Percentiles rank a stretch among this genome's conserved stretches.
These are phyloP conservation scores for Thamnophis sirtalis DNA, from an alignment of 2,113 vertebrate genomes.

Conservation along the genomic window DNA sequence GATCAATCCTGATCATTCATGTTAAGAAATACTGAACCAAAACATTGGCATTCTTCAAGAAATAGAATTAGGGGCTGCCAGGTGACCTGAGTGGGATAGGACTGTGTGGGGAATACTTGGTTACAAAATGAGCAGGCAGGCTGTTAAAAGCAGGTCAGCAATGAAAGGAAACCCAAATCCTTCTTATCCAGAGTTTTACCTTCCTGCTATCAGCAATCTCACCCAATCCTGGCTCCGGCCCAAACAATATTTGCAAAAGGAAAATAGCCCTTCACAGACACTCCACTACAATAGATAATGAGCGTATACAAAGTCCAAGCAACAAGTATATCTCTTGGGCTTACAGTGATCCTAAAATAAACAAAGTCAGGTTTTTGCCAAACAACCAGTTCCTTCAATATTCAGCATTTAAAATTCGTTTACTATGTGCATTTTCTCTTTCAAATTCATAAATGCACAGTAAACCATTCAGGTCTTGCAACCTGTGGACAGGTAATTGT, in stretches of 20 bases:
- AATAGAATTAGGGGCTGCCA: neutral
- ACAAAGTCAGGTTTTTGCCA: neutral
- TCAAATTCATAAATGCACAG: neutral
- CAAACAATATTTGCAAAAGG: conserved; percentile 5
- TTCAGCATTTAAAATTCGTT: neutral
- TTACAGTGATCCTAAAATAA: neutral
- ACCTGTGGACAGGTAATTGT: neutral
- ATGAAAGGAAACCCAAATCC: neutral
- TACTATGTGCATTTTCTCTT: neutral
- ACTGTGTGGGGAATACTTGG: neutral
- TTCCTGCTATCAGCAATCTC: neutral
- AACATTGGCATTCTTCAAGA: neutral
- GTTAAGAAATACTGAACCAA: neutral
- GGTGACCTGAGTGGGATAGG: neutral
- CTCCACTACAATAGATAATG: conserved; percentile 2
- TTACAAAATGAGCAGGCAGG: neutral
- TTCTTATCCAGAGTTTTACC: neutral
- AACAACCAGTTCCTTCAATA: neutral
- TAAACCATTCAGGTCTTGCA: neutral
- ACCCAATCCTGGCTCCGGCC: neutral
- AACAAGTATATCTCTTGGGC: neutral
- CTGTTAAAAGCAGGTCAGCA: neutral
- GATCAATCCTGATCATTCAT: neutral
- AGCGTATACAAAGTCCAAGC: neutral
- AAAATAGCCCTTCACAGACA: neutral